A percentile compares a stretch with the other conserved stretches of the same genome.
These are phyloP conservation scores for Microcaecilia unicolor DNA, from an alignment of 2,797 vertebrate species.

Conservation along the genomic window DNA sequence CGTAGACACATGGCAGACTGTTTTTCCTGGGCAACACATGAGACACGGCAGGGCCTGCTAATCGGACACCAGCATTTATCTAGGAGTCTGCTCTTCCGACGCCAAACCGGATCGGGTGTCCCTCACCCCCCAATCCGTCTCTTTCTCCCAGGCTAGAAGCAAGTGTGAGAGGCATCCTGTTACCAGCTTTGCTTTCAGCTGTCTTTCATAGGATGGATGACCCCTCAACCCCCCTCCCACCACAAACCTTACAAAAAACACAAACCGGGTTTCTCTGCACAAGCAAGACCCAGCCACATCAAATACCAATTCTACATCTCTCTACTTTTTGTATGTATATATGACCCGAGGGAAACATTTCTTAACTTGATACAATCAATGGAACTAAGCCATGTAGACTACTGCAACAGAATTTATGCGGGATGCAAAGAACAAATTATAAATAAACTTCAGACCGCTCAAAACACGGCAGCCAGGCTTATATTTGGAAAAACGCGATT, in stretches of 20 bases:
- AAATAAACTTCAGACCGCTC: no score
- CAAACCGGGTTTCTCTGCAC: background rate
- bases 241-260: no score
- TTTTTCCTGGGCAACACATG: background rate
- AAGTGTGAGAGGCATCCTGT: constrained; percentile 18
- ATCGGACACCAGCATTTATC: constrained; percentile 7
- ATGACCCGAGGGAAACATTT: no score
- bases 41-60: background rate
- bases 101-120: constrained; percentile 17
- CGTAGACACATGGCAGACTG: background rate
- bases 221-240: background rate
- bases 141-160: background rate
- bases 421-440: no score
- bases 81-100: background rate
- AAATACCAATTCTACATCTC: no score
- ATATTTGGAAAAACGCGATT: no score
- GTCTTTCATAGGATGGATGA: constrained; percentile 29
- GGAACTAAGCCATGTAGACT: no score
- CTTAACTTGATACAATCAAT: no score
- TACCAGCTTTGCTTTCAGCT: constrained; percentile 29
- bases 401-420: no score
- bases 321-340: no score
- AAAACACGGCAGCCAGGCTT: no score
- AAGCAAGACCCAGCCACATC: no score
- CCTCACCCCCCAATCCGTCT: background rate